These are phyloP conservation scores for Rhabdomys pumilio DNA, from an alignment of 2,797 vertebrate genomes.

Conservation along the genomic window DNA sequence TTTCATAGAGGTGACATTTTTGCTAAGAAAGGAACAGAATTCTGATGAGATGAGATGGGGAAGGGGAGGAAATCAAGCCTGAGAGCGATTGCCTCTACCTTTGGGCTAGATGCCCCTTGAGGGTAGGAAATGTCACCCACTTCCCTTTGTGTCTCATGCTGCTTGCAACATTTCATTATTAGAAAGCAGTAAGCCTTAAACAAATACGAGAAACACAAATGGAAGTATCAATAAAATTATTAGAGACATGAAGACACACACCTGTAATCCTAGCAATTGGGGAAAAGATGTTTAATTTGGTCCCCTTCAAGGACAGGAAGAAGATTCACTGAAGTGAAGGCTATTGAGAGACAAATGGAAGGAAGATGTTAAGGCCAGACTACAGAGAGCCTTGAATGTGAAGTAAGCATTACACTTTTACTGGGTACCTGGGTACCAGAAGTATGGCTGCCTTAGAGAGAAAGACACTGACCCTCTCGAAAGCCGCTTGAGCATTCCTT, in stretches of 20 bases:
- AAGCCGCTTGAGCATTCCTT: not conserved
- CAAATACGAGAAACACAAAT: not conserved
- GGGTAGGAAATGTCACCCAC: not conserved
- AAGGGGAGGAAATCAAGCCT: not conserved
- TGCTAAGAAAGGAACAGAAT: constrained; percentile 31
- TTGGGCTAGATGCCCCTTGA: not conserved
- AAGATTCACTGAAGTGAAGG: not conserved
- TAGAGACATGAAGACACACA: not conserved
- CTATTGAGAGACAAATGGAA: not conserved
- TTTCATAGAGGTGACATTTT: not conserved
- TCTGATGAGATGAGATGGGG: not conserved
- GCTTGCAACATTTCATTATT: not conserved
- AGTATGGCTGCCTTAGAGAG: not conserved
- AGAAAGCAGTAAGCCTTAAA: not conserved
- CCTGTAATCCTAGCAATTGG: not conserved
- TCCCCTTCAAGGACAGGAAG: not conserved
- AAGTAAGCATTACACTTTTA: not conserved
- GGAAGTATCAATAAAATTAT: not conserved
- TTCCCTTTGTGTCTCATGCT: not conserved
- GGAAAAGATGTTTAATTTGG: not conserved
- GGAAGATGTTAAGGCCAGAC: not conserved
- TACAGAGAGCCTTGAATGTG: no score
- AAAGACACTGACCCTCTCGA: not conserved
- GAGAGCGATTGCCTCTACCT: not conserved
- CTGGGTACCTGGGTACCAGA: no score